Evolutionary conservation across 2,888 invertebrate genomes (phyloP), one percentile per base, ranked within the genome.

Genomic region (Drosophila multiciliata): DNA sequence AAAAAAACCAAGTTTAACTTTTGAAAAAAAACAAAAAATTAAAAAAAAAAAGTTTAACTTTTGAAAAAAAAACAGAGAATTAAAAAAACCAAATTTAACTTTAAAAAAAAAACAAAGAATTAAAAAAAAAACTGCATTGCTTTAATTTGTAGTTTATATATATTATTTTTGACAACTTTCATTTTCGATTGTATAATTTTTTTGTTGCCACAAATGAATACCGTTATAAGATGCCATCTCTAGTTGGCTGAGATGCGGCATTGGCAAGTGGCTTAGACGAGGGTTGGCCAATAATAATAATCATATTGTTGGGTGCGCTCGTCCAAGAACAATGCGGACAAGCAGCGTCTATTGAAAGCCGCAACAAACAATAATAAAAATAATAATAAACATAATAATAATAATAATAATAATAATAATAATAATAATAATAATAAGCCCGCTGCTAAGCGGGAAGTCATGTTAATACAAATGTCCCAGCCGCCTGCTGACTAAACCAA

Each of bases 401-500:
- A 85, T 76, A 82, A 83, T 71, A 81, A 83, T 75, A 83, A 80
- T 80, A 83, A 80, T 82, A 82, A 82, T 78, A 83, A 83, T 79
- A 79, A 75, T 74, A 83, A 80, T 82, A 82, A 83, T 82, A 85
- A 87, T 81, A 81, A 75, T 58, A 75, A 61, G 62, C 75, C 26
- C 63, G 57, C 70, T 66, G 65, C 58, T 54, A 68, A 74, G 80
- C 86, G 74, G 89, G 78, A 87, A 84, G 87, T 84, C 85, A 87
- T 85, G 89, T 85, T 85, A 89, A 89, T 85, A 85, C 83, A 83
- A 83, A 83, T 88, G 88, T 88, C 70, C 86, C 66, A 53, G 66
- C 66, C 82, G 85, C 84, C 76, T 83, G 88, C 83, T 83, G 83
- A 88, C 83, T 88, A 88, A 83, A 86, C 86, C 83, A 88, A 88